These are phyloP conservation scores for Serilophus lunatus DNA, from an alignment of 2,113 vertebrate species.

Conservation along the genomic window DNA sequence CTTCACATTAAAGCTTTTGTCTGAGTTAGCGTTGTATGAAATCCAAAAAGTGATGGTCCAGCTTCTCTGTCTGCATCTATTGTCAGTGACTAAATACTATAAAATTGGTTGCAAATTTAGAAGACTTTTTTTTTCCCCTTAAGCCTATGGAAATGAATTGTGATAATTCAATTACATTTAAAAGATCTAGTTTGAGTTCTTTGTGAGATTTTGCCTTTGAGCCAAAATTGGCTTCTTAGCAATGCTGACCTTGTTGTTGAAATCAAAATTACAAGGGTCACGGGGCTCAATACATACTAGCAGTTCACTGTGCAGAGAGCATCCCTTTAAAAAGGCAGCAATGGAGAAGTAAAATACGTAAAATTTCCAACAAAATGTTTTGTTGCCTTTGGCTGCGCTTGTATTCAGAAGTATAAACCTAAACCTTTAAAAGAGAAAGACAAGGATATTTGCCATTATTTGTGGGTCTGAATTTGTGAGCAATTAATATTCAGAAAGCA, in stretches of 20 bases:
- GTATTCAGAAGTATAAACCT: not conserved
- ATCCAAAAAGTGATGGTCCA: not conserved
- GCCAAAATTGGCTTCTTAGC: slow-evolving; percentile 6
- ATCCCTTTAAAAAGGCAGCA: not conserved
- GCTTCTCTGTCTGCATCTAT: not conserved
- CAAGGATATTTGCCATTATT: not conserved
- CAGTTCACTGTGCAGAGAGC: not conserved
- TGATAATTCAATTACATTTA: slow-evolving; percentile 15
- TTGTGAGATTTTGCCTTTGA: slow-evolving; percentile 1
- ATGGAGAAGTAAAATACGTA: not conserved
- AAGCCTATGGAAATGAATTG: slow-evolving; percentile 1
- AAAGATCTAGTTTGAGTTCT: not conserved
- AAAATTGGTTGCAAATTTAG: not conserved
- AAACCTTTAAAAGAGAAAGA: not conserved
- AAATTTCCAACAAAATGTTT: not conserved
- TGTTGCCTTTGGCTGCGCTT: not conserved
- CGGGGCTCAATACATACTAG: not conserved
- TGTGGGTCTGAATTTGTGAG: not conserved
- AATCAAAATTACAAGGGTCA: slow-evolving; percentile 30
- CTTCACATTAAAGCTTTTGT: not conserved
- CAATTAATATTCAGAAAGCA: not conserved
- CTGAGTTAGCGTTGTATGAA: not conserved
- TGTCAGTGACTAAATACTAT: slow-evolving; percentile 25
- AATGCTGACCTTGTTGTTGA: slow-evolving; percentile 10
- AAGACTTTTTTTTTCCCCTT: not conserved